Evolutionary conservation across 2,888 invertebrate genomes (phyloP), one percentile per base, ranked within the genome.

Genomic region (Drosophila subquinaria): DNA sequence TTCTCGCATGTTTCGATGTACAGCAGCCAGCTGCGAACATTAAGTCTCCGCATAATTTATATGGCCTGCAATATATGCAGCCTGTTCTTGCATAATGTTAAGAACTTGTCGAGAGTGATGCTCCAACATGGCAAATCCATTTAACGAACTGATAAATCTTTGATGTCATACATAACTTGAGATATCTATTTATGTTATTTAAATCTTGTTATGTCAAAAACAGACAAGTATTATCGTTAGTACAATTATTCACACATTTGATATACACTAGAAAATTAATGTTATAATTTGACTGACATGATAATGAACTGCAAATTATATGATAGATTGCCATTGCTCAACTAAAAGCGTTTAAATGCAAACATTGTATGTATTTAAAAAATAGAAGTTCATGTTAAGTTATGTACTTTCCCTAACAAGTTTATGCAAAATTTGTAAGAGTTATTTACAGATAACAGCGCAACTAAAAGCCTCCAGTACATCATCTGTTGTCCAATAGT

Each of bases 41-140:
- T 59, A 63, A 48, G 47, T 59, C 43, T n/a, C 36, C 23, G 48
- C 33, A 59, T 65, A 73, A 68, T 67, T 61, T 40, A 75, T 75
- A 20, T 63, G 47, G 11, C 10, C 45, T 42, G 27, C 52, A 66
- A 20, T 30, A 36, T 11, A 4, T 42, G 45, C 55, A 47, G 15
- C 30, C 33, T 50, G 30, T 3, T 48, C 48, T 62, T 30, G 51
- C 52, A 53, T 53, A 27, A 43, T 33, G 40, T 23, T 35, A 53
- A 73, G 13, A 23, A 51, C 52, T 17, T 52, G 20, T 15, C 20
- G 30, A n/a, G 42, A 66, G 40, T 36, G 30, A 17, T 17, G 8
- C n/a, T 52, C 38, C 13, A 30, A 53, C 45, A 53, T 30, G 36
- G 27, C 17, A 62, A 47, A 53, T 30, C 30, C 53, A 62, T 47